Evolutionary conservation across 2,888 invertebrate genomes (phyloP), one percentile per base, ranked within the genome.

Genomic region (Prosopocoilus inquinatus): DNA sequence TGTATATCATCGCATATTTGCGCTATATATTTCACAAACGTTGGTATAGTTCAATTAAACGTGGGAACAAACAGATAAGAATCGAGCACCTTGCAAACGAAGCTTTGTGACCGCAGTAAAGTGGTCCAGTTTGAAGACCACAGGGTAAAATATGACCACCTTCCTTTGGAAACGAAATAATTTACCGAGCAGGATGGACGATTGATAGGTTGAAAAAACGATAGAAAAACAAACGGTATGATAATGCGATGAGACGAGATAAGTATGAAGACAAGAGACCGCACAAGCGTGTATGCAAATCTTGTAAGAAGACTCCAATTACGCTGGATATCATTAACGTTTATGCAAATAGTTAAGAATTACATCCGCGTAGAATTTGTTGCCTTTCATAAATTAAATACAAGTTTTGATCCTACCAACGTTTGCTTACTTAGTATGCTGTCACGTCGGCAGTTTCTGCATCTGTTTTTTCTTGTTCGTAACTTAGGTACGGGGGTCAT

Each of bases 71-170:
- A 50, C 15, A 52, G 61, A 61, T 61, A 46, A 55, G 57, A 38
- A 59, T 62, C 59, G 56, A 56, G 54, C 62, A 62, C 62, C 61
- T 63, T 61, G 58, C 62, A 51, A 55, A 53, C 51, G 55, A 55
- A 48, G 28, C 47, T 47, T 33, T 45, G 35, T 58, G 60, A 55
- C 58, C 60, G 47, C 4, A 46, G 33, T 45, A 51, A 45, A 55
- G 39, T 46, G 53, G 48, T 57, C 53, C 56, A 50, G 47, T 51
- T 41, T 13, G 12, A 41, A 41, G 16, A 41, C 16, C 15, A 16
- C 41, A 13, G 13, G 16, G 15, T n/a, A 41, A 41, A 41, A 9
- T 41, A 15, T 41, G 9, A 41, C 41, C 41, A 8, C 9, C 3
- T n/a, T 41, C 15, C 15, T 2, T 41, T 41, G 41, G 9, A 41